Evolutionary conservation across 2,797 vertebrate genomes (phyloP), one percentile per base, ranked within the genome.

Genomic region (Anguilla obscura): DNA sequence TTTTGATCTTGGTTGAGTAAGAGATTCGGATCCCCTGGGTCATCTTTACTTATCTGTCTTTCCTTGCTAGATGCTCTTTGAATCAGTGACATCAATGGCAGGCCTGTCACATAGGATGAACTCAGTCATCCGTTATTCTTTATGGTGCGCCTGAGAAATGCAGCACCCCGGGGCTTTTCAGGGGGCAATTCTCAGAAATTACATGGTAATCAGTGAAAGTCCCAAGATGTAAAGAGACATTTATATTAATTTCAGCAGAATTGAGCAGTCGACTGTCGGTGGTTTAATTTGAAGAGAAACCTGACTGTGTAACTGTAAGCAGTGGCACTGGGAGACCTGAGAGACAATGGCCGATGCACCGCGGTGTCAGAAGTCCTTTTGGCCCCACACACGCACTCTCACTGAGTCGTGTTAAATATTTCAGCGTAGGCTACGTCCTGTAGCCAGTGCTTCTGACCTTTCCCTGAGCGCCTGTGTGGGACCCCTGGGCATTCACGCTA

Each of bases 21-120:
- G 58, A 40, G 80, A 83, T 50, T 84, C 27, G 16, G 40, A 36
- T 69, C 56, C 58, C 45, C 48, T 33, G 7, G 36, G 36, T 12
- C 85, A 69, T 12, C 45, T 30, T 24, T 56, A 69, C 60, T 58
- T 56, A 71, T 36, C 27, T 36, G 56, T 58, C 30, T 3, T 58
- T 56, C 30, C 9, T 58, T 56, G 36, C 45, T 3, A 21, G 40
- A n/a, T 24, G 14, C 9, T 48, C 33, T 80, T 40, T 76, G 36
- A 87, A 21, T 21, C 80, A 52, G 33, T 63, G 58, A 33, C 69
- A 86, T 79, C 71, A 36, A 40, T 33, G 71, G 71, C n/a, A 76
- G 40, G 30, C 69, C 18, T 79, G 86, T 86, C 86, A 52, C 36
- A 1, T 79, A 40, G 14, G 50, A 79, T 79, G 74, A 30, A 40